Evolutionary conservation across 2,888 invertebrate species (phyloP), one percentile per base, ranked within the genome.

Genomic region (Hyalella azteca): DNA sequence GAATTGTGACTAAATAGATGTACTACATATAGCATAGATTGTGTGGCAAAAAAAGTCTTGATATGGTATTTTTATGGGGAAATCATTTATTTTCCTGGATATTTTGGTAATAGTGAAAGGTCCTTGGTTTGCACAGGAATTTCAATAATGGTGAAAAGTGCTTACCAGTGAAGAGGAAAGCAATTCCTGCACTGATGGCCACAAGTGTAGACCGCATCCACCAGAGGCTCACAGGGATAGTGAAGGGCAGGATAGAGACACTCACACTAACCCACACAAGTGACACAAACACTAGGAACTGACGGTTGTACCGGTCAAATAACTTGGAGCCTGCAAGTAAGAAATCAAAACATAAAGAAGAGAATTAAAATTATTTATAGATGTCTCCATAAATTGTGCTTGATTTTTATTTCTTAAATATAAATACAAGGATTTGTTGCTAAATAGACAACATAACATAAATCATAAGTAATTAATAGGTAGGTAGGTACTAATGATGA

Each of bases 251-350:
- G 29, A 86, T 86, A 7, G 87, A 86, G 0, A 89, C 88, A 60
- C 88, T 88, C 5, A 89, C 81, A 3, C 88, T 86, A 3, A 88
- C 87, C 50, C 87, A 85, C 19, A 88, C 83, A 75, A 89, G 85
- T 9, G 88, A 87, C 73, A 88, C 85, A 78, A 87, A 87, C 15
- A 89, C 86, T 45, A 89, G 85, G 50, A 88, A 86, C 80, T 88
- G 87, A 82, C 88, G 87, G 80, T 87, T 87, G 84, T 86, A 87
- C 36, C 86, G 82, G 79, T 87, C 87, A 84, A 87, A 86, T 75
- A 87, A 78, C 22, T 86, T 32, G 13, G 83, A 78, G 11, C 83
- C 83, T 83, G 78, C 22, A 26, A 49, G 41, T 15, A 26, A 59
- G 26, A 32, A 73, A 26, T n/a, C 29, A 26, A 36, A 2, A 79